A percentile compares a stretch with the other conserved stretches of the same genome.
phyloP scores from a whole-genome alignment of 1,140 invertebrate species.

The Oryctes rhinoceros region DNA sequence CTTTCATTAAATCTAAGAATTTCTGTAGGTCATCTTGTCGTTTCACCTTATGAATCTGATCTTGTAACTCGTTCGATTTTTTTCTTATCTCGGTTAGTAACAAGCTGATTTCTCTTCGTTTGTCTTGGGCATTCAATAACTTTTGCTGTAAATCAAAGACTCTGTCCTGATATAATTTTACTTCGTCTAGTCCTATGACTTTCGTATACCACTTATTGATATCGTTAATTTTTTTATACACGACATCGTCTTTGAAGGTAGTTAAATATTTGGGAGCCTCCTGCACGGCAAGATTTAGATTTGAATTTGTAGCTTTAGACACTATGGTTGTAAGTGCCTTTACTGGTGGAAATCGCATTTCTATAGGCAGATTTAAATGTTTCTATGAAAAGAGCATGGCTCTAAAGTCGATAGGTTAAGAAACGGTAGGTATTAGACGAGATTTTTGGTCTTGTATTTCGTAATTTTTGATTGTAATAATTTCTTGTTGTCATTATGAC shows the following conservation, averaged over 20 bases:
- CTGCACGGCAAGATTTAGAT: constrained; percentile 13
- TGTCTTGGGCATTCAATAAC: constrained; percentile 55
- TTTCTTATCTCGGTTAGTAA: constrained; percentile 52
- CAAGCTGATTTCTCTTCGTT: constrained; percentile 53
- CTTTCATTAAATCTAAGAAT: constrained; percentile 56
- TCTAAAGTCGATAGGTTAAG: too few species aligned
- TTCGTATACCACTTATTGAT: constrained; percentile 62
- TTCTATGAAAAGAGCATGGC: too few species aligned
- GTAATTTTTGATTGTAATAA: too few species aligned
- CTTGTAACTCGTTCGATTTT: constrained; percentile 56
- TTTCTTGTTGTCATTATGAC: too few species aligned
- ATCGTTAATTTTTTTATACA: constrained; percentile 56
- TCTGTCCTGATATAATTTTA: constrained; percentile 61
- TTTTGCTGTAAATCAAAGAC: constrained; percentile 60
- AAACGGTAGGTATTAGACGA: too few species aligned
- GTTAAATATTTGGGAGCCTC: constrained; percentile 37
- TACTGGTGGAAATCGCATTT: constrained; percentile 30
- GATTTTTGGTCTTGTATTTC: too few species aligned
- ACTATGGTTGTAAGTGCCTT: not conserved
- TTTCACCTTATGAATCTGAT: constrained; percentile 57
- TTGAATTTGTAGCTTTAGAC: not conserved
- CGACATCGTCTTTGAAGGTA: constrained; percentile 45
- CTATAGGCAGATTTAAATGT: not conserved
- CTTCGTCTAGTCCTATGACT: constrained; percentile 62
- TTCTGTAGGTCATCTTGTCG: constrained; percentile 55